These are phyloP conservation scores for Omphaloscelis lunosa DNA, from an alignment of 2,888 invertebrate genomes.

Conservation along the genomic window DNA sequence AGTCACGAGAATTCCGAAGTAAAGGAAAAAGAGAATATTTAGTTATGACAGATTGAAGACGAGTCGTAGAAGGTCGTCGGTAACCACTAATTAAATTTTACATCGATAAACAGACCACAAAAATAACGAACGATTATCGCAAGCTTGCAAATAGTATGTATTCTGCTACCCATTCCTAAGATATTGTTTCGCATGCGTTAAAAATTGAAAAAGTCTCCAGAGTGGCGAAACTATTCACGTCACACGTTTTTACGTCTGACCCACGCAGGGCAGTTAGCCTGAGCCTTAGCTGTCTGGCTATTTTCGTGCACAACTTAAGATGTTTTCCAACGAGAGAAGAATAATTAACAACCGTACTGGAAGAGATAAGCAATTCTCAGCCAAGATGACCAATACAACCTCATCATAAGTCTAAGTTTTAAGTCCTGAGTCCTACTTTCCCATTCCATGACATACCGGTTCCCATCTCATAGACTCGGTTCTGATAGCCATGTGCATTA, in stretches of 20 bases:
- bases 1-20: slow-evolving; percentile 11
- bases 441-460: slow-evolving; percentile 39
- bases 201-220: not conserved
- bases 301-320: not conserved
- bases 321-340: not conserved
- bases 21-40: not conserved
- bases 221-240: not conserved
- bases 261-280: not conserved
- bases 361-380: not conserved
- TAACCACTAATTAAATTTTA: too few relatives aligned
- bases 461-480: slow-evolving; percentile 22
- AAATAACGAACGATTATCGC: not conserved
- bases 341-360: not conserved
- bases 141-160: slow-evolving; percentile 3
- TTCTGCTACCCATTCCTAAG: not conserved
- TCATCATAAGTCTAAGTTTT: not conserved
- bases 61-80: slow-evolving; percentile 9
- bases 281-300: not conserved
- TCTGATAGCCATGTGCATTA: slow-evolving; percentile 51
- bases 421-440: slow-evolving; percentile 34
- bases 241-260: too few relatives aligned
- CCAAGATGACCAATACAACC: not conserved
- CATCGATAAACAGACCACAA: too few relatives aligned
- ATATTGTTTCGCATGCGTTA: not conserved
- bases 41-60: slow-evolving; percentile 5